phyloP scores from a whole-genome alignment of 2,113 vertebrate genomes.

The Cyprinodon tularosa region DNA sequence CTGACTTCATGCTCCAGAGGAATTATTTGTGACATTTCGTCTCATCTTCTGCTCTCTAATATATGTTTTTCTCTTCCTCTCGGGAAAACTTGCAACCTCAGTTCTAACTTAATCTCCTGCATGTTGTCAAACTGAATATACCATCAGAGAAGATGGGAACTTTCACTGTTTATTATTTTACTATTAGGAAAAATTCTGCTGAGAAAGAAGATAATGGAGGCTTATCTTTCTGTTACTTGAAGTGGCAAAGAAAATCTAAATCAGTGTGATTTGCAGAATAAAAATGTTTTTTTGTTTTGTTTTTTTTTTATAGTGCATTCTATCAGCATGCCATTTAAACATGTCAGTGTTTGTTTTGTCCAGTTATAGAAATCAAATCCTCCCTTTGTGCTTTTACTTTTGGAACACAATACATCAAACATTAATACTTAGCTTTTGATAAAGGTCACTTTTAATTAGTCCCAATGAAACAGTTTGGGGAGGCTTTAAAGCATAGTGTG shows the following conservation, averaged over 20 bases:
- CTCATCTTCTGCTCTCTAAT: constrained; percentile 29
- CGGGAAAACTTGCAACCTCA: constrained; percentile 57
- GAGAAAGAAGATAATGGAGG: constrained; percentile 68
- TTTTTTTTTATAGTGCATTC: constrained; percentile 3
- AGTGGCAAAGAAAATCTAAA: constrained; percentile 34
- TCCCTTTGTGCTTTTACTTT: constrained; percentile 61
- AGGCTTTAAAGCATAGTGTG: constrained; percentile 23
- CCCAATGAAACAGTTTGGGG: constrained; percentile 71
- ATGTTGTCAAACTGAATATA: constrained; percentile 56
- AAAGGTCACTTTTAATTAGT: constrained; percentile 79
- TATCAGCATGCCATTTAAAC: constrained; percentile 46
- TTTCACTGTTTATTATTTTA: constrained; percentile 58
- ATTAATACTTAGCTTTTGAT: constrained; percentile 77
- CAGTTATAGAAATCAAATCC: constrained; percentile 50
- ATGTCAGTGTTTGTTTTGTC: constrained; percentile 52
- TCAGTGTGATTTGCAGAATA: not conserved
- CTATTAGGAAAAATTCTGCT: constrained; percentile 68
- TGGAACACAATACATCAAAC: constrained; percentile 71
- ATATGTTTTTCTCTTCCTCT: not conserved
- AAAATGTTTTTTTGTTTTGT: too few species aligned
- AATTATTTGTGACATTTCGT: constrained; percentile 59
- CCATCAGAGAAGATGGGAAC: constrained; percentile 55
- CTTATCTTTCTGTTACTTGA: constrained; percentile 58
- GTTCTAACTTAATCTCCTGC: constrained; percentile 64
- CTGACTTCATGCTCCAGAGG: constrained; percentile 52